Conservation (phyloP, 2,113 vertebrate species). For the Emydocephalus ijimae region DNA sequence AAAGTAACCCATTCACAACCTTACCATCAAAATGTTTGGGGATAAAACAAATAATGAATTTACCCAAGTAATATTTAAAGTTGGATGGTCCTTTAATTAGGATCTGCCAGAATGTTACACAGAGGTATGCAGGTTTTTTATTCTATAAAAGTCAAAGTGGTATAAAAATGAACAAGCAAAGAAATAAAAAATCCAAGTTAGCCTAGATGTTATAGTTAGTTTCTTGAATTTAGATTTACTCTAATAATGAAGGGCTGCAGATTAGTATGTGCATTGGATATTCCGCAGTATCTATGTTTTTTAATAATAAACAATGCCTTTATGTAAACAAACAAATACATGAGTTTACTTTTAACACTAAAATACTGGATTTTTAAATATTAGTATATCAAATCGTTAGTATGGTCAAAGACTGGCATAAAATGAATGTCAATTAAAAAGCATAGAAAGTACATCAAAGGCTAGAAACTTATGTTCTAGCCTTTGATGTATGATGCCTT, state of each 20-base stretch:
- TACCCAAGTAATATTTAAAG: neutral
- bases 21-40: neutral
- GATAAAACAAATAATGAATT: neutral
- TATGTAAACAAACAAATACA: neutral
- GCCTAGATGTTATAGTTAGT: neutral
- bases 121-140: neutral
- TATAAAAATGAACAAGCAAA: neutral
- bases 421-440: neutral
- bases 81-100: neutral
- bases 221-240: neutral
- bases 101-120: neutral
- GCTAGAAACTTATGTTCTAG: too few relatives aligned
- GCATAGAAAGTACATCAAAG: neutral
- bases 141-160: neutral
- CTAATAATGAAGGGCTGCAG: neutral
- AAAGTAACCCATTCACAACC: neutral
- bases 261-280: neutral
- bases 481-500: too few relatives aligned
- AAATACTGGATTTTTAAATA: neutral
- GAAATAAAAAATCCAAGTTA: neutral
- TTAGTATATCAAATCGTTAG: neutral
- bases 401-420: neutral
- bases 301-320: neutral
- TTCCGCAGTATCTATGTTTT: neutral
- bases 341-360: neutral